A percentile compares a stretch with the other conserved stretches of the same genome.
Evolutionary conservation across 2,113 vertebrate genomes (phyloP).

Genomic region (Prietella phreatophila): DNA sequence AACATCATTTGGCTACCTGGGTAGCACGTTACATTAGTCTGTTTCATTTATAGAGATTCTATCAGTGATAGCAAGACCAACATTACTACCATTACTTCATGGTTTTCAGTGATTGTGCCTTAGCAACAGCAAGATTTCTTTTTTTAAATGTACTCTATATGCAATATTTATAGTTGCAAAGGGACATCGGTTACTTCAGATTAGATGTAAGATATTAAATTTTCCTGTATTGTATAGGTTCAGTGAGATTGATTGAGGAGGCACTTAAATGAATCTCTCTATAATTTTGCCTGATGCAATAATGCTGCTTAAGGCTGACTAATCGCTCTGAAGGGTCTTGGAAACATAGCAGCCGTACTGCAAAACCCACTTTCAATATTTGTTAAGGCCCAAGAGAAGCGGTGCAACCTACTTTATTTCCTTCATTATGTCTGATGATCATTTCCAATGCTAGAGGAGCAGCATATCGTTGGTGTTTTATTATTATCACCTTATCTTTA

Average conservation of each 20-base stretch:
- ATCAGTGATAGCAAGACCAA: constrained; percentile 27
- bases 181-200: background rate
- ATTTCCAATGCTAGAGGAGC: background rate
- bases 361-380: background rate
- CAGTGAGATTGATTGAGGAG: background rate
- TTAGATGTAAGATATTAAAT: background rate
- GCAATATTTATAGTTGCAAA: background rate
- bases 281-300: background rate
- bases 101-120: constrained; percentile 63
- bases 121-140: constrained; percentile 49
- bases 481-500: background rate
- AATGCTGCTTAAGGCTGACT: background rate
- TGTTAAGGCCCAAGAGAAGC: background rate
- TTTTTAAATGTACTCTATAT: background rate
- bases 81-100: constrained; percentile 52
- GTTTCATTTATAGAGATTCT: constrained; percentile 27
- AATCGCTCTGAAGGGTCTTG: background rate
- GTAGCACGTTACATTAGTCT: background rate
- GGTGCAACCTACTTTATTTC: background rate
- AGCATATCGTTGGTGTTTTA: background rate
- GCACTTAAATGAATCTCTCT: background rate
- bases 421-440: background rate
- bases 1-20: constrained; percentile 1
- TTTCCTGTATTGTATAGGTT: background rate
- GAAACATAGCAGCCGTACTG: background rate